Base-by-base conservation (phyloP, 1,140 invertebrate species). In the Ceratina japonica region DNA sequence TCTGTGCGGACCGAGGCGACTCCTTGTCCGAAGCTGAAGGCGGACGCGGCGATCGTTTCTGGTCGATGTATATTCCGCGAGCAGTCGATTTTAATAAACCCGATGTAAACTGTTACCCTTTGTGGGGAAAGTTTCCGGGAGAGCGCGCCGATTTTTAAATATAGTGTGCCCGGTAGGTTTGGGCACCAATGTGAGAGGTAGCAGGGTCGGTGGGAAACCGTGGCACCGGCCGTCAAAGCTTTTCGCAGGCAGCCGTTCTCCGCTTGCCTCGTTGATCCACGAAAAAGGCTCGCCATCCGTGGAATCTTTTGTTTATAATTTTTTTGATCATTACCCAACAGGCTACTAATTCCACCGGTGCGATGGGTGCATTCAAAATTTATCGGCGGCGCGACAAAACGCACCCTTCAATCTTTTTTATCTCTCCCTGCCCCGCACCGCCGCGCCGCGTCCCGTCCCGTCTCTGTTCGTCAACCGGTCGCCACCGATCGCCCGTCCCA, bases 221-320 rank as follows among this genome's bases (percentile, higher is more conserved):
- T 79, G 79, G 75, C 75, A 76, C 72, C 79, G 37, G 80, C 85
- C 90, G 89, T 92, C 91, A 92, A 92, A 92, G 91, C 91, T 88
- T 89, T 87, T 78, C 87, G 87, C 86, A 89, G 90, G 88, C 86
- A 89, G 90, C 87, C 90, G 80, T 68, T 71, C 71, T 88, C 87
- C 88, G 90, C 88, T 91, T 92, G 91, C 90, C 91, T 92, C 90
- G 90, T 86, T 91, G 90, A 92, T 90, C 91, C 91, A 92, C 91
- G 91, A 92, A 92, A 92, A 92, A 91, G 91, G 88, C 89, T 88
- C 88, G 88, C 91, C 91, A 92, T 92, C 92, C 91, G 92, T 92
- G 91, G 90, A 91, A 92, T 92, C 92, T 93, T 92, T 92, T 93
- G 92, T 92, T 92, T 92, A 92, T 91, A 91, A 92, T 84, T 91